Conservation (phyloP, 92 coral and sea anemone species). For the Plumapathes pennacea region DNA sequence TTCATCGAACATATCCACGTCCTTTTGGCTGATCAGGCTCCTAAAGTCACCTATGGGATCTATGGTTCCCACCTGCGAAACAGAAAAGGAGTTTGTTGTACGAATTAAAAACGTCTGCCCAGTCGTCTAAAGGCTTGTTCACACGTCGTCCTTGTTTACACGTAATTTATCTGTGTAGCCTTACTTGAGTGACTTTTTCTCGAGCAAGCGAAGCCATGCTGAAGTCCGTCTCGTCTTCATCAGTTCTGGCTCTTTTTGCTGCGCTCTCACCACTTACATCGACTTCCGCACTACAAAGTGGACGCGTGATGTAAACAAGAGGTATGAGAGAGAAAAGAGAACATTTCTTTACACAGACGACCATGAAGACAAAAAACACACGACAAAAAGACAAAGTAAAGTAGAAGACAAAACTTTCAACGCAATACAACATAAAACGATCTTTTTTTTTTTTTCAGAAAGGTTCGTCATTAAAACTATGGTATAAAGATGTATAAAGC, state of each 20-base stretch:
- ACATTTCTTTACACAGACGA: background rate
- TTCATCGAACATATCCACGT: slow-evolving; percentile 79
- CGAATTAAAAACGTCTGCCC: background rate
- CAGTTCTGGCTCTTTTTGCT: slow-evolving; percentile 50
- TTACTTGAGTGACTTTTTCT: slow-evolving; percentile 88
- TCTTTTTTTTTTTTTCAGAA: no score
- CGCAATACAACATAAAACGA: background rate
- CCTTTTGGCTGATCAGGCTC: slow-evolving; percentile 64
- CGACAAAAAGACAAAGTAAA: background rate
- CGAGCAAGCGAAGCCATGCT: slow-evolving; percentile 88
- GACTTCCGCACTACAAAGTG: slow-evolving; percentile 27
- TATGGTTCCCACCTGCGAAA: slow-evolving; percentile 87
- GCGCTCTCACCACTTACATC: slow-evolving; percentile 63
- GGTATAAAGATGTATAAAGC: no score
- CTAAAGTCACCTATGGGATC: slow-evolving; percentile 91
- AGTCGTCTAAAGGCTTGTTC: background rate
- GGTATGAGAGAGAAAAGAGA: background rate
- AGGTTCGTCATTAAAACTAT: no score
- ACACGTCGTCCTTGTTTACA: no score
- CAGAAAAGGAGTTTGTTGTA: background rate
- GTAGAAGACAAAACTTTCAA: background rate
- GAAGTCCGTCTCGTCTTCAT: slow-evolving; percentile 76
- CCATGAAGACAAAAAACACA: no score
- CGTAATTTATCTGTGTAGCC: no score
- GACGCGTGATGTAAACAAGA: background rate